These are phyloP conservation scores for Germaria angustata DNA, from an alignment of 2,888 invertebrate species.

Conservation along the genomic window DNA sequence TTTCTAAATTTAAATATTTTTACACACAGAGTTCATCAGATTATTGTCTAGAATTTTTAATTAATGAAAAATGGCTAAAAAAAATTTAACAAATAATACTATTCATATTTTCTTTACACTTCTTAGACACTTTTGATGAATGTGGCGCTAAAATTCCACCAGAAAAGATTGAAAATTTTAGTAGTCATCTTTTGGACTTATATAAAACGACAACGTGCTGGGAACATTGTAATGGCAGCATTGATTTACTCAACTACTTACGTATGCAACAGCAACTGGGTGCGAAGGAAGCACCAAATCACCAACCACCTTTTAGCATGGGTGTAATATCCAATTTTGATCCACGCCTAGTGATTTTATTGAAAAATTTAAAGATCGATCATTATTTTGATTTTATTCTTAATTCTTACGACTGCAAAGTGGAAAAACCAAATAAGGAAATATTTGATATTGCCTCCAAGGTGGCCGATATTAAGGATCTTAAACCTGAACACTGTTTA, in stretches of 20 bases:
- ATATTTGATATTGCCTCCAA: conserved; percentile 86
- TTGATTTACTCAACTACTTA: conserved; percentile 84
- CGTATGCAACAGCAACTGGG: conserved; percentile 73
- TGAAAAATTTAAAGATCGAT: conserved; percentile 84
- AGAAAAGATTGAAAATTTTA: conserved; percentile 81
- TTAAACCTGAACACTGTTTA: conserved; percentile 84
- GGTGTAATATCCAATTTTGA: conserved; percentile 95
- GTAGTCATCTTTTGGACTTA: conserved; percentile 84
- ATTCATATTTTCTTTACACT: background rate
- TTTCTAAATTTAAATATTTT: too few relatives aligned
- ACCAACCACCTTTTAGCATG: conserved; percentile 77
- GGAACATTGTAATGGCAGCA: conserved; percentile 85
- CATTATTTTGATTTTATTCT: conserved; percentile 90
- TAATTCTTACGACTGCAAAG: conserved; percentile 87
- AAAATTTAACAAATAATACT: too few relatives aligned
- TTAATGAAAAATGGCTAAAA: too few relatives aligned
- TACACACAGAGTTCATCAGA: too few relatives aligned
- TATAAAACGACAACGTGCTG: conserved; percentile 88
- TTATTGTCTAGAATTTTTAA: too few relatives aligned
- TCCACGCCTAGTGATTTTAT: conserved; percentile 86
- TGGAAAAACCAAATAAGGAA: conserved; percentile 86
- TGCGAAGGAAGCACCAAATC: conserved; percentile 57
- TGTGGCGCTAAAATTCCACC: conserved; percentile 77
- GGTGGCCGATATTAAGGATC: conserved; percentile 78
- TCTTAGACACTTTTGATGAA: conserved; percentile 76